Conservation (phyloP, 2,113 vertebrate genomes). For the Pluvialis apricaria region DNA sequence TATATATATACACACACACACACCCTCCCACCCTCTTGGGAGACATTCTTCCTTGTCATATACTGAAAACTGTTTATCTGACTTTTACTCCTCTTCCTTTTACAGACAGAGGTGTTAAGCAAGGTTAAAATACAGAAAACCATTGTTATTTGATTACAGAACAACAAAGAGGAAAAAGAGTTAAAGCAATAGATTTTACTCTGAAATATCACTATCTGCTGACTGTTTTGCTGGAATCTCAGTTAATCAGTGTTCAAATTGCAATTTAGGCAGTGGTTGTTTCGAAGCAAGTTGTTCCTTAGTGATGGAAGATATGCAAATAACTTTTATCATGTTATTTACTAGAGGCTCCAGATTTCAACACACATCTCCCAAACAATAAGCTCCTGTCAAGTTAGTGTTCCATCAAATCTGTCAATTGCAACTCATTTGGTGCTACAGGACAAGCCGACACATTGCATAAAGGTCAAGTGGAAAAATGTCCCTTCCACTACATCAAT, state of each 20-base stretch:
- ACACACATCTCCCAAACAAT: constrained; percentile 37
- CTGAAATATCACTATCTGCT: background rate
- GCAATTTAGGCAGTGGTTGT: background rate
- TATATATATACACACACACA: fast-evolving
- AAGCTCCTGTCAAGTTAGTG: constrained; percentile 24
- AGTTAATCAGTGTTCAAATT: background rate
- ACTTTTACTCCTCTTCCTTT: background rate
- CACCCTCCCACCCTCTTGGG: background rate
- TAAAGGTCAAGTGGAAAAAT: constrained; percentile 79
- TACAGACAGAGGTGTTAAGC: background rate
- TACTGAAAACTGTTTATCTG: background rate
- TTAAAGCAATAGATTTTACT: background rate
- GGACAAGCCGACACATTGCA: constrained; percentile 35
- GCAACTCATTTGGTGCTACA: constrained; percentile 34
- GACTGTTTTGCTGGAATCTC: background rate
- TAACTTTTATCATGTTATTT: background rate
- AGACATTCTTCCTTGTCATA: background rate
- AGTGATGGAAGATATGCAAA: background rate
- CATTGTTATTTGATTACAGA: background rate
- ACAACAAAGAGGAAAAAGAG: background rate
- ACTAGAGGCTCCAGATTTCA: background rate
- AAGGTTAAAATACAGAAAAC: background rate
- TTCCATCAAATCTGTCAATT: constrained; percentile 64
- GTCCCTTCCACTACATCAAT: constrained; percentile 66
- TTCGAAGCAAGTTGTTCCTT: background rate